Base-by-base conservation (phyloP, 2,888 invertebrate genomes). In the Parasteatoda lunata region DNA sequence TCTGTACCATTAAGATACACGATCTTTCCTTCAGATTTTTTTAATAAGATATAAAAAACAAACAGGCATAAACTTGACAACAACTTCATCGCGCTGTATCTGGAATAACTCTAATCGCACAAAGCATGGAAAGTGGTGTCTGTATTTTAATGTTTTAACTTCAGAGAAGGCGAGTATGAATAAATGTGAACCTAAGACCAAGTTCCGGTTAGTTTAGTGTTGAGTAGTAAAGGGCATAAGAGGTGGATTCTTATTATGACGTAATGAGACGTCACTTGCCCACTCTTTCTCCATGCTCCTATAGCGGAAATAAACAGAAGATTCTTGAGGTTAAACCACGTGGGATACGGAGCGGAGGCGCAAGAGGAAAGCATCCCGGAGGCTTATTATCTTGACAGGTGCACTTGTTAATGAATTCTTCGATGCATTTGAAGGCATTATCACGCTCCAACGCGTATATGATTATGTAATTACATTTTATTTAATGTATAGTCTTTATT, bases 1-100 rank as follows among this genome's bases (percentile, higher is more conserved):
- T 85, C 85, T 7, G 85, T 85, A 5, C 85, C 85, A 54, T 85
- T 85, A 13, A 85, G 75, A 54, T 65, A 80, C 5, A 85, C 80
- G 9, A 85, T 85, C 65, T 85, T 85, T 13, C 76, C 76, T n/a
- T 76, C 30, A 69, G 54, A 45, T 0, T 15, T 30, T 5, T 45
- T 1, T n/a, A 77, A 9, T 13, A 51, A 45, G 13, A 8, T 3
- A 52, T 15, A 51, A 77, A n/a, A 13, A 69, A 66, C 5, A 15
- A 8, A 9, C 9, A 59, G 8, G 9, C 4, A 59, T n/a, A 59
- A n/a, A n/a, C 11, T 7, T 59, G 59, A 13, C 0, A n/a, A n/a
- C 11, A 59, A n/a, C 13, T 8, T 59, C 59, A 59, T 59, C 9
- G 59, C 30, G 30, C 30, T 30, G 30, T 30, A 30, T 59, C 59